Evolutionary conservation across 1,140 invertebrate genomes (phyloP), one percentile per base, ranked within the genome.

Genomic region (Drosophila ercepeae): DNA sequence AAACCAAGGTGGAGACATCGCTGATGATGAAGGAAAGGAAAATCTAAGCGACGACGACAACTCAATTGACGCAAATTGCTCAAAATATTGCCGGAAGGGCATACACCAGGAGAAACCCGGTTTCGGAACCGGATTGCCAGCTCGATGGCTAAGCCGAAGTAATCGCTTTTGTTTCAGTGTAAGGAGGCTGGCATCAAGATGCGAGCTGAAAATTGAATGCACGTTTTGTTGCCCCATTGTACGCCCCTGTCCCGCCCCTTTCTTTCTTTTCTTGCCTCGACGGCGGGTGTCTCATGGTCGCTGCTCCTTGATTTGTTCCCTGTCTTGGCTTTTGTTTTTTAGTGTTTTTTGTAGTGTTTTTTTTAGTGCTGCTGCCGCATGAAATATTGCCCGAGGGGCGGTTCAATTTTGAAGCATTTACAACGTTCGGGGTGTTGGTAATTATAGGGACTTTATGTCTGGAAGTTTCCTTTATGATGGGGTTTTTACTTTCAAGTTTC

Each of bases 401-500:
- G 89, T 71, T 76, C 89, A 78, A 89, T 90, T 86, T 90, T 77
- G 89, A 82, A 89, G 89, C 89, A 90, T 90, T 89, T 89, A 90
- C 83, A 86, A 67, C 70, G 68, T 90, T 82, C 88, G 83, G 89
- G 89, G 89, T 90, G 89, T 90, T 84, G 89, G 89, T 90, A 90
- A 90, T 90, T 90, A 90, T 90, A 90, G 89, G 89, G 89, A 86
- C 79, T 90, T 90, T 90, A 90, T 90, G 89, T 90, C 89, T 90
- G 89, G 52, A 84, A 74, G 79, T 81, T 86, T 89, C 75, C 73
- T 86, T 77, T 81, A 82, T 84, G 77, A 84, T 60, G 55, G 51
- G 46, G 60, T 72, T 78, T 75, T 84, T 75, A 72, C 61, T 64
- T 63, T 86, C 63, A 70, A 42, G 58, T 78, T 65, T 52, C 51